Base-by-base conservation (phyloP, 1,140 invertebrate genomes). In the Campoletis sonorensis region DNA sequence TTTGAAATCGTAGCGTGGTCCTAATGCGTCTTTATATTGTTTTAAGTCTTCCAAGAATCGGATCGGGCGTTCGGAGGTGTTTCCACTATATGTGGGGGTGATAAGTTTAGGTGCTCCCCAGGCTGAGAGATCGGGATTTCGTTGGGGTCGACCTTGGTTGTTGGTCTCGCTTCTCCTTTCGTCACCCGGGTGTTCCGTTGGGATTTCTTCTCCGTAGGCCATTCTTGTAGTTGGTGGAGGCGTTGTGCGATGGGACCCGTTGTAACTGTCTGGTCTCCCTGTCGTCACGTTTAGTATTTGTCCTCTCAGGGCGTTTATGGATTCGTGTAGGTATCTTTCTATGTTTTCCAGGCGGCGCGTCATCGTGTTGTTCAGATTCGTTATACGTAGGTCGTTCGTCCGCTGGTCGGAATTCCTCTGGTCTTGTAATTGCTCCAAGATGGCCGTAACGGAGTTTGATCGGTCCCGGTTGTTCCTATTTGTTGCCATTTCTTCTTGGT, bases 1-100 rank as follows among this genome's bases (percentile, higher is more conserved):
- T 15, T 75, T 75, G 23, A 75, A 27, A 15, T 75, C 18, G 26
- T 75, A 75, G 1, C 45, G 1, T 18, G 72, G 72, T 15, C 40
- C 72, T 0, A 51, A 26, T 2, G 45, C 72, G 15, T 54, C 13
- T 27, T 26, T 30, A 15, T 51, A 75, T 26, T 30, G 26, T n/a
- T 26, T 54, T 13, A 75, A 26, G 5, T 54, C 40, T 30, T 49
- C 23, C 5, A 75, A 18, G 26, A 51, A 75, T 54, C 45, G 3
- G 23, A 75, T 54, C 1, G 72, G 72, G 16, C 45, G n/a, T 15
- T 75, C 72, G 16, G 1, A 16, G 0, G 26, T 1, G 7, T 75
- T 51, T 13, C 72, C 72, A 4, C 15, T 33, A 16, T 33, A 70
- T 33, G 67, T 70, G 8, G 67, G 67, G 3, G 67, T 18, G 13